Base-by-base conservation (phyloP, 2,888 invertebrate species). In the Cybosia mesomella region DNA sequence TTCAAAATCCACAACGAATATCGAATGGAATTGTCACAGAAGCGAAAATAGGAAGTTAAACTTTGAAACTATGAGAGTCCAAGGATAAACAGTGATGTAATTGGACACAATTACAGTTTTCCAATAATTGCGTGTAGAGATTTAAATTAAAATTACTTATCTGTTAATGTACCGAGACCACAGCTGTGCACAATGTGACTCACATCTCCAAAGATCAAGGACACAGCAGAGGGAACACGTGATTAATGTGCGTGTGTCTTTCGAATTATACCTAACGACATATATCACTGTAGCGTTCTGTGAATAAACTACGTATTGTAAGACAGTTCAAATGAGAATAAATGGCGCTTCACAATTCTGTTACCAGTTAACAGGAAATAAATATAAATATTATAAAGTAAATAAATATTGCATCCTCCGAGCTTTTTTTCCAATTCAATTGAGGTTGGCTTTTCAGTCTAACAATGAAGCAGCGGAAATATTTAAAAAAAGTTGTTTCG, bases 141-240 rank as follows among this genome's bases (percentile, higher is more conserved):
- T 84, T 82, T 75, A 80, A 82, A 84, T 85, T 82, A 81, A 82
- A 82, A 77, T 81, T 73, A 82, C 75, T 83, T 85, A 85, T 85
- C 85, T 73, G 77, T 72, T 79, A 74, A 75, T 78, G 79, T 81
- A 74, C 74, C 59, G 66, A 69, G 69, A 69, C 70, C 73, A 76
- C 84, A 82, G 84, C 85, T 85, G 85, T 68, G 77, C 72, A 32
- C 24, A 66, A 58, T 68, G 67, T 84, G 84, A 84, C 74, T 84
- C 84, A 84, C 66, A 10, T 62, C 55, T 28, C 5, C 32, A 58
- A 67, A 76, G 75, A 77, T 15, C 36, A 70, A 68, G 21, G 5
- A 4, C 18, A 21, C 15, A 5, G 2, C 53, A 68, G 67, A 71
- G 32, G 34, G 18, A 55, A 59, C 49, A 62, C 4, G n/a, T 62